Base-by-base conservation (phyloP, 2,888 invertebrate species). In the Anaspis maculata region DNA sequence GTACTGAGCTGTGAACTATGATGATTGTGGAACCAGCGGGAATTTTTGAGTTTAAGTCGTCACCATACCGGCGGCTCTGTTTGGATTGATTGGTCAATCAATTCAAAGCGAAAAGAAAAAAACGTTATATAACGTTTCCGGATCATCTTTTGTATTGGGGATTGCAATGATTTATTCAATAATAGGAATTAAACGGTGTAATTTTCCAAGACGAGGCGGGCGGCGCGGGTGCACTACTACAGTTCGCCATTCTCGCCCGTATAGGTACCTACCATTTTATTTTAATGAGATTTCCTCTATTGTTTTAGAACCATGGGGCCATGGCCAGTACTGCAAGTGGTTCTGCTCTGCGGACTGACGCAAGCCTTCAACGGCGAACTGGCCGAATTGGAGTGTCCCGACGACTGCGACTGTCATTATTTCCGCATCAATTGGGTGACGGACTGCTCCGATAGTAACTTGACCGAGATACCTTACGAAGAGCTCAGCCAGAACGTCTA, bases 351-450 rank as follows among this genome's bases (percentile, higher is more conserved):
- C 7, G 27, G 25, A 25, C 21, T 21, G 13, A 31, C 25, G 19
- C 33, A 24, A 32, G 34, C 58, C 21, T 72, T 74, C 49, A 76
- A 77, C 49, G 77, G 77, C 30, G 79, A 79, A 49, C 68, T 74
- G 50, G 71, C 73, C 44, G 79, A 80, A 51, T 62, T 77, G 52
- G 77, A 79, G 55, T 82, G 83, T 48, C 83, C 82, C 1, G 78
- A 76, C 44, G 81, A 81, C 48, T 83, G 83, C 56, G 79, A 81
- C 54, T 82, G 82, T 53, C 79, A 82, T 67, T 82, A 80, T 63
- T 81, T 79, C 63, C 72, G 81, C 39, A 75, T 81, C 52, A 81
- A 82, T 65, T 82, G 80, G 81, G 81, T 82, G 50, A 81, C 81
- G 2, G 82, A 82, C 54, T 82, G 82, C 51, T 82, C 82, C 0